phyloP scores from a whole-genome alignment of 2,888 invertebrate species.

The Saturnia pavonia region DNA sequence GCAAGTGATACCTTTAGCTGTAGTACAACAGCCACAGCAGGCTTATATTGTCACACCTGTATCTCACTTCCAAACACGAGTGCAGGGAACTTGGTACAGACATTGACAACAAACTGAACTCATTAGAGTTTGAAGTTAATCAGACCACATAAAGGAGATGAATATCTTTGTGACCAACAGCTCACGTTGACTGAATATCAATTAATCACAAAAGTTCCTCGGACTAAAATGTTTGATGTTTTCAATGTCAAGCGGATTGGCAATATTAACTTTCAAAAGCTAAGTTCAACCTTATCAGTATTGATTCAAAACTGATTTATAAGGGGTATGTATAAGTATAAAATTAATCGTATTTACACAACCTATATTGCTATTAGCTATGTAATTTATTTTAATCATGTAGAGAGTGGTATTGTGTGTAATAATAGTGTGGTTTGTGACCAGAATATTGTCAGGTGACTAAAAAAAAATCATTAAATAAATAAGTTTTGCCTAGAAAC shows the following conservation, averaged over 20 bases:
- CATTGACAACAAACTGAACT: conserved; percentile 62
- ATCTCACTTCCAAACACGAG: conserved; percentile 84
- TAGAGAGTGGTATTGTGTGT: background rate
- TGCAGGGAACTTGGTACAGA: conserved; percentile 82
- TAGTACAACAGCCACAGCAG: conserved; percentile 84
- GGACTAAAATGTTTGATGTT: background rate
- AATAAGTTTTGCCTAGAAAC: too few relatives aligned
- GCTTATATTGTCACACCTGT: conserved; percentile 85
- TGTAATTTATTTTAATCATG: conserved; percentile 63
- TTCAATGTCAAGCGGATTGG: background rate
- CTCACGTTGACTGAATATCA: conserved; percentile 40
- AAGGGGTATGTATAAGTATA: conserved; percentile 65
- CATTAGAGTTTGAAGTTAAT: conserved; percentile 32
- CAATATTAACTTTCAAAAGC: background rate
- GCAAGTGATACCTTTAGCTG: conserved; percentile 84
- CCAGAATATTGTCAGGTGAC: background rate
- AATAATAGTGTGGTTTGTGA: background rate
- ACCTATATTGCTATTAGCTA: conserved; percentile 68
- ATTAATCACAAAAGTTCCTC: conserved; percentile 1
- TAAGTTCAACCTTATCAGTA: conserved; percentile 13
- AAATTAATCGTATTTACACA: conserved; percentile 72
- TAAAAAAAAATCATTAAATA: background rate
- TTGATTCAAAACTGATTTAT: conserved; percentile 57
- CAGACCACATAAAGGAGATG: conserved; percentile 34
- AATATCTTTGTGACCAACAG: conserved; percentile 46